A percentile compares a stretch with the other conserved stretches of the same genome.
These are phyloP conservation scores for Heliocidaris erythrogramma DNA, from an alignment of 35 echinoderm and acorn worm species.

Conservation along the genomic window DNA sequence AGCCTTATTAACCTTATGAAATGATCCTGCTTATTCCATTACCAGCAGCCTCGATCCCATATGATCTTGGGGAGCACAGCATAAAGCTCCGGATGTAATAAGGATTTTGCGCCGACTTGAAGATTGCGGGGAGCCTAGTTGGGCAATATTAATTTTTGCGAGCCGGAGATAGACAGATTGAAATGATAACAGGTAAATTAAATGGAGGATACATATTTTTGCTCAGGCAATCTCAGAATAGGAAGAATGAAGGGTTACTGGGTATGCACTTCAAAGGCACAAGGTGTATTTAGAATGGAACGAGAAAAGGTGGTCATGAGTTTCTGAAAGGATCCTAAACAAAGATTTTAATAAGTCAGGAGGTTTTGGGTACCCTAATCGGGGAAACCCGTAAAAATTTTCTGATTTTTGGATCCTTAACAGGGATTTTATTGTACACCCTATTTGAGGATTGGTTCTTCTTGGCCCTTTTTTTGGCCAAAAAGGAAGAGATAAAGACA, in stretches of 20 bases:
- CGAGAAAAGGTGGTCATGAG: too few species aligned
- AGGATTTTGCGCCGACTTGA: background rate
- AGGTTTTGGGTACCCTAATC: too few species aligned
- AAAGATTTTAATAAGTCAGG: too few species aligned
- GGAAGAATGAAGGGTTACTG: background rate
- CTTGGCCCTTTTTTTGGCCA: too few species aligned
- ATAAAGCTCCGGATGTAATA: background rate
- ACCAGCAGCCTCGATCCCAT: background rate
- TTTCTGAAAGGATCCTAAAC: too few species aligned
- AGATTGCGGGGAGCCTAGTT: background rate
- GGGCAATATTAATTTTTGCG: background rate
- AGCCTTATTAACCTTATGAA: slow-evolving; percentile 3
- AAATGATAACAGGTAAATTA: background rate
- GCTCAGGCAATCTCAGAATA: background rate
- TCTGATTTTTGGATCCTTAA: too few species aligned
- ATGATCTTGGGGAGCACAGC: background rate
- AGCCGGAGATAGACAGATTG: background rate
- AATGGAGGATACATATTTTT: background rate
- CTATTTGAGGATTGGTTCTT: too few species aligned
- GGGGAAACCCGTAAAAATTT: too few species aligned
- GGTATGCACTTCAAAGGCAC: background rate
- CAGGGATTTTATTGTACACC: too few species aligned
- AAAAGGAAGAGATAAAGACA: too few species aligned
- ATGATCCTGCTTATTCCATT: slow-evolving; percentile 4
- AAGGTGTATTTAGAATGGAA: too few species aligned